A percentile compares a stretch with the other conserved stretches of the same genome.
These are phyloP conservation scores for Lasiurus borealis DNA, from an alignment of 2,113 vertebrate genomes.

Conservation along the genomic window DNA sequence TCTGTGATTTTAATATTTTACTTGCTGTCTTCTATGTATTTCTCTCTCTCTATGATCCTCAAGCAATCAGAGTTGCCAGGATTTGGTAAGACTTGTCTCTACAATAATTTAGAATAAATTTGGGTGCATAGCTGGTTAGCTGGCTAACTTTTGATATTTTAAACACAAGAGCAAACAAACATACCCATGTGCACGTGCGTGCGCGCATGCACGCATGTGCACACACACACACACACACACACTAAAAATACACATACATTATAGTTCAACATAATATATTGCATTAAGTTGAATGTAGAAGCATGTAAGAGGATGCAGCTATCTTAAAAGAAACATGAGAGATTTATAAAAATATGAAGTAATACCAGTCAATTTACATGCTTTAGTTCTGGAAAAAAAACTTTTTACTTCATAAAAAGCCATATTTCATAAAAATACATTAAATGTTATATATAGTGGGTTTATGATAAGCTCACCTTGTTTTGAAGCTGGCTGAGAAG, in stretches of 20 bases:
- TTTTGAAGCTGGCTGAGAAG: not conserved
- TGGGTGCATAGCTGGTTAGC: constrained; percentile 5
- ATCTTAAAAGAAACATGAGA: not conserved
- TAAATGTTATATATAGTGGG: not conserved
- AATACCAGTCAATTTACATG: not conserved
- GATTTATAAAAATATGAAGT: not conserved
- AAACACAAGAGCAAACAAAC: not conserved
- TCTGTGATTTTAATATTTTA: constrained; percentile 45
- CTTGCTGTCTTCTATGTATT: not conserved
- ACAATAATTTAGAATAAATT: constrained; percentile 20
- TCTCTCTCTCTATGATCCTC: constrained; percentile 21
- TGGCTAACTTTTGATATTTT: constrained; percentile 27
- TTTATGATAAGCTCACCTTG: not conserved
- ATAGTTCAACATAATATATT: not conserved
- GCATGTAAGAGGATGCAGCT: not conserved
- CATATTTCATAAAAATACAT: not conserved
- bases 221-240: not conserved
- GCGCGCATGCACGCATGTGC: no score
- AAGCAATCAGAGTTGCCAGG: not conserved
- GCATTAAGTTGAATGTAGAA: not conserved
- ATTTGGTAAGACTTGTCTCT: constrained; percentile 39
- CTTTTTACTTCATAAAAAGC: not conserved
- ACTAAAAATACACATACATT: not conserved
- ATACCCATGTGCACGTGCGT: not conserved
- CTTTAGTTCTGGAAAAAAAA: not conserved